These are phyloP conservation scores for Camponotus vicinus DNA, from an alignment of 1,140 invertebrate species.

Conservation along the genomic window DNA sequence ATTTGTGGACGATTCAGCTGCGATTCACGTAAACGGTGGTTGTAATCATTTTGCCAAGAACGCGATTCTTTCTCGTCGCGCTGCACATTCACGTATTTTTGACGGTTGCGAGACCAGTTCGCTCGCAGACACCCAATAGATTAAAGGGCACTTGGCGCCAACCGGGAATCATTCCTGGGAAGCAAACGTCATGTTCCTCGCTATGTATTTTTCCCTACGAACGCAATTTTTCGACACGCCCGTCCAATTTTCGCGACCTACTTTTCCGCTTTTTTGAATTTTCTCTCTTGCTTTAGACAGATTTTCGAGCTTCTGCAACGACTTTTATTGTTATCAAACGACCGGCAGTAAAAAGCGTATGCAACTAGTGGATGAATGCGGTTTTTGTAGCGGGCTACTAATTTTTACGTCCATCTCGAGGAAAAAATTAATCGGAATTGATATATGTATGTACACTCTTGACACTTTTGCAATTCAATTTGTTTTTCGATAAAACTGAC, in stretches of 20 bases:
- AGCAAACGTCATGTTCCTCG: conserved; percentile 54
- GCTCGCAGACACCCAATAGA: conserved; percentile 60
- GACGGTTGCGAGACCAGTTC: conserved; percentile 22
- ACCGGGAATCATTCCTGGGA: conserved; percentile 49
- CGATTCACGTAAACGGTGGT: conserved; percentile 43
- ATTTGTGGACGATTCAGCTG: conserved; percentile 53
- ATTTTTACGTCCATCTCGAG: neutral
- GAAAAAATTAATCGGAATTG: conserved; percentile 11
- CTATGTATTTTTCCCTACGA: conserved; percentile 46
- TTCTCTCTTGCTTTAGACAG: neutral
- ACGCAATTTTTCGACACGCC: conserved; percentile 50
- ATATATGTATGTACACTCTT: neutral
- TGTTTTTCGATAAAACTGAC: conserved; percentile 1
- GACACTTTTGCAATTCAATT: neutral
- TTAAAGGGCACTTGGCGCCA: conserved; percentile 63
- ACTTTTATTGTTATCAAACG: conserved; percentile 54
- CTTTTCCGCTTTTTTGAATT: conserved; percentile 53
- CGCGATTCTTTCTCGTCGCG: conserved; percentile 34
- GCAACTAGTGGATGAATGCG: conserved; percentile 52
- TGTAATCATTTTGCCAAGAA: conserved; percentile 59
- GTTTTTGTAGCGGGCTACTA: conserved; percentile 22
- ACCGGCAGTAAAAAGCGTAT: conserved; percentile 24
- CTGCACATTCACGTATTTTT: conserved; percentile 6
- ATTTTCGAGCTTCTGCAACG: conserved; percentile 17
- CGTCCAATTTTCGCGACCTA: conserved; percentile 52